phyloP scores from a whole-genome alignment of 2,888 invertebrate genomes.

The Melitaea athalia region DNA sequence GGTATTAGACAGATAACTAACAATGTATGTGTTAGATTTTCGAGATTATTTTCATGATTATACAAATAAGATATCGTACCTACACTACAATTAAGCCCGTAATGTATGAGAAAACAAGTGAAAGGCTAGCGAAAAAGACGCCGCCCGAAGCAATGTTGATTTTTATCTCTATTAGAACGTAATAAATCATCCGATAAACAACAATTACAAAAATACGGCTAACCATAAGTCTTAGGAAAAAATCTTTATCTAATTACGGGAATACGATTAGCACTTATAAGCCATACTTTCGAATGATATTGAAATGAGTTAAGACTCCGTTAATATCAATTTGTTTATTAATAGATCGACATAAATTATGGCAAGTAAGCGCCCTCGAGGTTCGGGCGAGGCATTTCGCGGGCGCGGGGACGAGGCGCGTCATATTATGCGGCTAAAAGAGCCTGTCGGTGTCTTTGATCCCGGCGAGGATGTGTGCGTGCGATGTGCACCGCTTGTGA shows the following conservation, averaged over 20 bases:
- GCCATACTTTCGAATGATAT: slow-evolving; percentile 21
- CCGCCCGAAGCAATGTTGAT: slow-evolving; percentile 61
- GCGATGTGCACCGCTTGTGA: slow-evolving; percentile 63
- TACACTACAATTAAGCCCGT: slow-evolving; percentile 43
- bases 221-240: background rate
- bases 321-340: slow-evolving; percentile 79
- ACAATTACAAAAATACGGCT: slow-evolving; percentile 3
- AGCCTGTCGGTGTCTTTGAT: slow-evolving; percentile 82
- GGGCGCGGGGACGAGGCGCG: slow-evolving; percentile 72
- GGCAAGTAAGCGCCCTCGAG: slow-evolving; percentile 76
- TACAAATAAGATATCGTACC: slow-evolving; percentile 32
- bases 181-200: slow-evolving; percentile 49
- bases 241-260: background rate
- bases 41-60: slow-evolving; percentile 28
- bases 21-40: slow-evolving; percentile 22
- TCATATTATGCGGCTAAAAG: slow-evolving; percentile 83
- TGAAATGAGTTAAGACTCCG: slow-evolving; percentile 55
- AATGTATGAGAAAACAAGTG: slow-evolving; percentile 46
- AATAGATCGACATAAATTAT: slow-evolving; percentile 81
- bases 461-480: slow-evolving; percentile 59
- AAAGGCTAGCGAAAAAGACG: slow-evolving; percentile 51
- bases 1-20: slow-evolving; percentile 18
- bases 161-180: slow-evolving; percentile 55
- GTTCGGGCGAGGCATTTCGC: slow-evolving; percentile 68
- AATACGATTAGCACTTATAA: background rate